Percentiles rank a stretch among this genome's conserved stretches.
Evolutionary conservation across 1,140 invertebrate species (phyloP).

Genomic region (Metaphire vulgaris): DNA sequence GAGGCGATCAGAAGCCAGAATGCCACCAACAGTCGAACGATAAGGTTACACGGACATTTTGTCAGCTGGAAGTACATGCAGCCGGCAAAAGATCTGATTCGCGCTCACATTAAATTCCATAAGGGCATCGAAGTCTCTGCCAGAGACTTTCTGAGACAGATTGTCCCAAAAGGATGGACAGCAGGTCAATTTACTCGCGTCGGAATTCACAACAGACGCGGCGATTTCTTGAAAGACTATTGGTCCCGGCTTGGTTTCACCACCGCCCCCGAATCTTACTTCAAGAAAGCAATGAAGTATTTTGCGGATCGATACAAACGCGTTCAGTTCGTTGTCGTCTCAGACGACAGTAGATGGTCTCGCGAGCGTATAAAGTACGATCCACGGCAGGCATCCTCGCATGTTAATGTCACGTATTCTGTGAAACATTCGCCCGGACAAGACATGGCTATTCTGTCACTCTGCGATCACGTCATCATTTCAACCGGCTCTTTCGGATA

Average conservation of each 20-base stretch:
- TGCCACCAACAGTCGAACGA: not conserved
- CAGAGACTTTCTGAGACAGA: not conserved
- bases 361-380: not conserved
- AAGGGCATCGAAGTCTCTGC: not conserved
- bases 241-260: not conserved
- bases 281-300: not conserved
- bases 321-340: not conserved
- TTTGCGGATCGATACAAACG: not conserved
- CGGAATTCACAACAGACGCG: not conserved
- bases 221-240: not conserved
- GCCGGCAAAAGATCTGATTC: not conserved
- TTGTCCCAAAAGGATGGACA: not conserved
- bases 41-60: not conserved
- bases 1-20: not conserved
- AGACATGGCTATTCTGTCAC: slow-evolving; percentile 36
- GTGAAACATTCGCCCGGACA: slow-evolving; percentile 29
- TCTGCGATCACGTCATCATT: slow-evolving; percentile 41
- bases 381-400: not conserved
- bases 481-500: slow-evolving; percentile 41
- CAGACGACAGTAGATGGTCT: not conserved
- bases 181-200: slow-evolving; percentile 1
- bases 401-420: not conserved
- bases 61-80: not conserved
- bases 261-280: not conserved
- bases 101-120: not conserved